A percentile compares a stretch with the other conserved stretches of the same genome.
Conservation (phyloP, 2,113 vertebrate genomes). For the Leucosticte australis region DNA sequence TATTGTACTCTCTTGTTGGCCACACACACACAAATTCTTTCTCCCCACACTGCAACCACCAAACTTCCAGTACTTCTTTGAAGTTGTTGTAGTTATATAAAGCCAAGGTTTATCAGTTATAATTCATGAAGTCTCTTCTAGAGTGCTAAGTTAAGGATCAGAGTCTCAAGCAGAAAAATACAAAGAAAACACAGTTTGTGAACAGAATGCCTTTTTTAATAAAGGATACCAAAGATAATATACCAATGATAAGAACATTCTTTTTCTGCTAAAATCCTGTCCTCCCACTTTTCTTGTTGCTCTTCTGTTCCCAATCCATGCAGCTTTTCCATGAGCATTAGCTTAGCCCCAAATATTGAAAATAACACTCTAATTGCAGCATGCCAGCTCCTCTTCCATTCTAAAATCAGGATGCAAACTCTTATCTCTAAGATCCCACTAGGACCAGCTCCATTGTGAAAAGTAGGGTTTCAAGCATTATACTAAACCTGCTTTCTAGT, state of each 20-base stretch:
- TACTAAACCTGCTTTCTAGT: not conserved
- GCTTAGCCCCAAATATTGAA: fast-evolving
- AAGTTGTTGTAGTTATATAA: not conserved
- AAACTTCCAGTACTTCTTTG: not conserved
- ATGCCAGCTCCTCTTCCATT: not conserved
- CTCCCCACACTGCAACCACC: not conserved
- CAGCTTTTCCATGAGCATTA: not conserved
- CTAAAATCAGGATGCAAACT: not conserved
- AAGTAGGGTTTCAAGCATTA: not conserved
- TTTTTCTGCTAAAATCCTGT: not conserved
- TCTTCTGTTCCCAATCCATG: not conserved
- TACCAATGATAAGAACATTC: not conserved
- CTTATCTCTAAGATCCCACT: not conserved
- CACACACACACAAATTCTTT: not conserved
- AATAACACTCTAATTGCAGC: not conserved
- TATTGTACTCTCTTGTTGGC: not conserved
- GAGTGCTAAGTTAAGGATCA: not conserved
- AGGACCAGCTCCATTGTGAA: not conserved
- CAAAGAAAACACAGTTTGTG: not conserved
- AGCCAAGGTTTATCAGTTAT: not conserved
- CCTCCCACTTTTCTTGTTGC: not conserved
- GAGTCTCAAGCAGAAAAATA: not conserved
- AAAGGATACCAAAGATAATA: not conserved
- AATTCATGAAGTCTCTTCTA: not conserved
- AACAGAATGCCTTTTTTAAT: not conserved